Conservation (phyloP, 2,113 vertebrate species). For the Myrmophylax atrothorax region DNA sequence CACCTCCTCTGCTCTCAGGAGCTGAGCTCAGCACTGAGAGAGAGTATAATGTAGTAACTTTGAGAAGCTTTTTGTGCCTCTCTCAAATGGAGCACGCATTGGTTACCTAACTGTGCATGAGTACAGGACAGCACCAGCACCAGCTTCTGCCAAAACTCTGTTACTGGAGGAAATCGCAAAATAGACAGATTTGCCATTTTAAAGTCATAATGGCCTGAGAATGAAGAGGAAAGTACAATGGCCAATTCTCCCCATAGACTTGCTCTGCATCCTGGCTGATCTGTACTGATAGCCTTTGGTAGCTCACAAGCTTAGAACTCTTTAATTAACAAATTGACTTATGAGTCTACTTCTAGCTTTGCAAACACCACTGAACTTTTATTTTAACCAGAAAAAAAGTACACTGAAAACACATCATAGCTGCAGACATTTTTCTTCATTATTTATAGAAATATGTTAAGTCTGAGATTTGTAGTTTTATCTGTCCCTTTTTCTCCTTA, state of each 20-base stretch:
- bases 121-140: background rate
- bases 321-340: slow-evolving; percentile 10
- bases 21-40: slow-evolving; percentile 50
- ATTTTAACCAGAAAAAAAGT: background rate
- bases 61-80: background rate
- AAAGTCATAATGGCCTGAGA: background rate
- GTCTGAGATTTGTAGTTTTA: background rate
- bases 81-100: slow-evolving; percentile 22
- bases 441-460: background rate
- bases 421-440: background rate
- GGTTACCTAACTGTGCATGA: slow-evolving; percentile 39
- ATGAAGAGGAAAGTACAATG: background rate
- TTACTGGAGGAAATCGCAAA: slow-evolving; percentile 21
- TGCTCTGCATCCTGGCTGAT: background rate
- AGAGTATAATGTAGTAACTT: background rate
- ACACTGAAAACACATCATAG: background rate
- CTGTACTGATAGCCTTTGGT: background rate
- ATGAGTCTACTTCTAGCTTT: background rate
- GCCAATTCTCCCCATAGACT: background rate
- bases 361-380: background rate
- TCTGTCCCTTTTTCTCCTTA: background rate
- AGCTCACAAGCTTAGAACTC: background rate
- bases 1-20: slow-evolving; percentile 38
- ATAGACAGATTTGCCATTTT: slow-evolving; percentile 26
- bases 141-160: slow-evolving; percentile 26